Evolutionary conservation across 2,888 invertebrate species (phyloP), one percentile per base, ranked within the genome.

Genomic region (Drosophila pseudotalamancana): DNA sequence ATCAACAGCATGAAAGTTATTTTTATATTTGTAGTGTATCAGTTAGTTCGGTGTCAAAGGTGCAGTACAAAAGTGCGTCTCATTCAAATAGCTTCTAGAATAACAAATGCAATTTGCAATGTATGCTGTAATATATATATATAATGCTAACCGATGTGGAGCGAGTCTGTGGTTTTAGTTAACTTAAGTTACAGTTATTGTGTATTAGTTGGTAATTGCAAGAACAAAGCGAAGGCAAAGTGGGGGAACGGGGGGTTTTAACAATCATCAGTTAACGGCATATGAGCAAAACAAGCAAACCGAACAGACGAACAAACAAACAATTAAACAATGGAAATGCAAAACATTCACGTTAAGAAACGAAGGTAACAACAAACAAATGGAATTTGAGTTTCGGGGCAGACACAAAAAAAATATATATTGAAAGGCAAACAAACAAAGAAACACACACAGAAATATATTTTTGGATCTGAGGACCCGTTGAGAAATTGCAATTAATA

Each of bases 241-340:
- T 50, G 53, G 34, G 39, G 39, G 27, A 2, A 16, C 32, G 35
- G 31, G 43, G 45, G 37, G 21, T n/a, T n/a, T n/a, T n/a, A 16
- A 54, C 46, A 29, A 37, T 43, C 12, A 48, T 55, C 46, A 55
- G 21, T n/a, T 40, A 56, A 50, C 21, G 39, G 34, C 40, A 23
- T 25, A 46, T 45, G 40, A 49, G 39, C 37, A 54, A 53, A 55
- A 63, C 59, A 62, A 63, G 37, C 63, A 53, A 78, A 72, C 51
- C 59, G 60, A 63, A 34, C 63, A 53, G 80, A 72, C 51, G 32
- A 61, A 59, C 50, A 23, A 43, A 59, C 48, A 19, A 77, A 67
- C 59, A 57, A 68, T 54, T 50, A 62, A 77, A 67, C 64, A 77
- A 68, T 60, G 56, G 53, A 65, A 68, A 75, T 66, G 71, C 59